phyloP scores from a whole-genome alignment of 1,140 invertebrate genomes.

The Ylistrum balloti region DNA sequence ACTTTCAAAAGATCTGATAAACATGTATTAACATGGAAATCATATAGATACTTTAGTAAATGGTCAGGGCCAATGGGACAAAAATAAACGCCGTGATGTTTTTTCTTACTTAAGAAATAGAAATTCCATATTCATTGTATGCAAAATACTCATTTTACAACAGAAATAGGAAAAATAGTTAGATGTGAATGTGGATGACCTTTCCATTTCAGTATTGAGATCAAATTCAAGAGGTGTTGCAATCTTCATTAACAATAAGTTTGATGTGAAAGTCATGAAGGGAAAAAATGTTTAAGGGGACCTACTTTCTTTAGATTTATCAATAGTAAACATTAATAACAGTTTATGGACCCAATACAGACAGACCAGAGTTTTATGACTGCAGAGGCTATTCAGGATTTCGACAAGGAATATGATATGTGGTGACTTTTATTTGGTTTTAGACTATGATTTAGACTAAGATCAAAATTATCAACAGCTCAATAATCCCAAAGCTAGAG shows the following conservation, averaged over 20 bases:
- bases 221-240: slow-evolving; percentile 53
- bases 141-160: too few species aligned
- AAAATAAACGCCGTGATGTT: too few species aligned
- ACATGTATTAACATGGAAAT: too few species aligned
- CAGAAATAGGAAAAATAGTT: neutral
- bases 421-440: slow-evolving; percentile 55
- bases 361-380: slow-evolving; percentile 41
- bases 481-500: slow-evolving; percentile 53
- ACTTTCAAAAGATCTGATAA: too few species aligned
- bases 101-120: too few species aligned
- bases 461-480: slow-evolving; percentile 47
- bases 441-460: slow-evolving; percentile 41
- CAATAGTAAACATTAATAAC: neutral
- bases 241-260: slow-evolving; percentile 43
- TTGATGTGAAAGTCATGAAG: neutral
- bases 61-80: too few species aligned
- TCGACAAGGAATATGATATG: slow-evolving; percentile 44
- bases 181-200: slow-evolving; percentile 48
- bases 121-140: too few species aligned
- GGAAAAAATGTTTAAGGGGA: neutral
- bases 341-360: too few species aligned
- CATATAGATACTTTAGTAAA: too few species aligned
- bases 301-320: slow-evolving; percentile 7
- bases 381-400: neutral
- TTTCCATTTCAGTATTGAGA: slow-evolving; percentile 43